Conservation (phyloP, 2,113 vertebrate species). For the Lampris megalopsis region DNA sequence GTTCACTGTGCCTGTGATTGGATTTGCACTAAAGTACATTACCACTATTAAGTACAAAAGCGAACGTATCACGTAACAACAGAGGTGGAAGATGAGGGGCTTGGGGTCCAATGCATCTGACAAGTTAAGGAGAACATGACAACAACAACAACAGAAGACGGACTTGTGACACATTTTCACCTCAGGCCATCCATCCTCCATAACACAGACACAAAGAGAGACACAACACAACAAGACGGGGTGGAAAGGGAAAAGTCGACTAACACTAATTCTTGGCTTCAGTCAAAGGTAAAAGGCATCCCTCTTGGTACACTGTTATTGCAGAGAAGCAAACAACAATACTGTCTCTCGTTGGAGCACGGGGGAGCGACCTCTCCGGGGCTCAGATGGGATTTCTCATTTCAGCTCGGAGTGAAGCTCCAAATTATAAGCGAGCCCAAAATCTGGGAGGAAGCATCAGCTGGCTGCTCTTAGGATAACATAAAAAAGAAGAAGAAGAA, state of each 20-base stretch:
- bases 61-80: conserved; percentile 7
- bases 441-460: conserved; percentile 54
- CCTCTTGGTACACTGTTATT: conserved; percentile 39
- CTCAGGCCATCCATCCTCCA: conserved; percentile 16
- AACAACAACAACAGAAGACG: conserved; percentile 6
- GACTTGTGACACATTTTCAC: conserved; percentile 28
- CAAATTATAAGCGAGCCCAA: conserved; percentile 24
- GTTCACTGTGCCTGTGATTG: neutral
- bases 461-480: conserved; percentile 56
- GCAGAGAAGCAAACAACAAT: conserved; percentile 42
- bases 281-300: conserved; percentile 25
- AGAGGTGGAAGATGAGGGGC: neutral
- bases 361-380: conserved; percentile 33
- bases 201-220: conserved; percentile 11
- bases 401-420: conserved; percentile 46
- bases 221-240: neutral
- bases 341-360: conserved; percentile 12
- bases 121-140: conserved; percentile 15
- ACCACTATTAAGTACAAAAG: conserved; percentile 2
- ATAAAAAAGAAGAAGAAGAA: conserved; percentile 32
- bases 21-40: neutral
- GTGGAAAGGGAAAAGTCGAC: neutral
- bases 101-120: conserved; percentile 14
- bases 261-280: conserved; percentile 4
- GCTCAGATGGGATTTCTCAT: conserved; percentile 39